Evolutionary conservation across 35 echinoderm and acorn worm species (phyloP).

Genomic region (Eucidaris tribuloides): DNA sequence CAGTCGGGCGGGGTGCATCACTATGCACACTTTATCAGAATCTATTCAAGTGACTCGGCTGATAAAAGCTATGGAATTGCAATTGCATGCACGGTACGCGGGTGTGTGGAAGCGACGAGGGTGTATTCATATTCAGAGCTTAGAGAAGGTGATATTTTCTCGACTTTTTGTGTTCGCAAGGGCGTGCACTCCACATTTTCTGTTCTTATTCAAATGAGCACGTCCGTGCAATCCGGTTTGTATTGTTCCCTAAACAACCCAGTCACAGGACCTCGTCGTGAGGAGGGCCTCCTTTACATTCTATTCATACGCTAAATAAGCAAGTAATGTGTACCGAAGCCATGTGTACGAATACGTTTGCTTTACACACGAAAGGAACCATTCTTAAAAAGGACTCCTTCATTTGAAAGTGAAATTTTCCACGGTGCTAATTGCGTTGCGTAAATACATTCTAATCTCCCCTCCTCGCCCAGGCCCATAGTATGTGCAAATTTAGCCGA

Average conservation of each 20-base stretch:
- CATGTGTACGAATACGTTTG: too few relatives aligned
- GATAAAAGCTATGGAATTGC: background rate
- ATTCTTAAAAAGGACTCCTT: background rate
- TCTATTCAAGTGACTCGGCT: background rate
- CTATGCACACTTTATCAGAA: background rate
- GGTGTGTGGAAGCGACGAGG: background rate
- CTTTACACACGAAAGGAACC: background rate
- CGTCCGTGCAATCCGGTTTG: background rate
- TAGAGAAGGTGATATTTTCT: background rate
- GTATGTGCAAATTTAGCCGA: background rate
- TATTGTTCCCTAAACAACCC: background rate
- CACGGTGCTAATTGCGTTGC: background rate
- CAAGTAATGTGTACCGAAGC: background rate
- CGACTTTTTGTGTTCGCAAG: background rate
- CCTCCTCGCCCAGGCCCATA: background rate
- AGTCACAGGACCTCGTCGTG: background rate
- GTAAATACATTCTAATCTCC: background rate
- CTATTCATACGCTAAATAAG: slow-evolving; percentile 1
- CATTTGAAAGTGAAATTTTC: slow-evolving; percentile 12
- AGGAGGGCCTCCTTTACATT: background rate
- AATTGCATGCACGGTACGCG: background rate
- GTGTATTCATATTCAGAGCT: background rate
- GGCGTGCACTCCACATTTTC: slow-evolving; percentile 22
- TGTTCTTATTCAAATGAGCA: slow-evolving; percentile 32
- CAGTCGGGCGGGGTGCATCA: background rate